These are phyloP conservation scores for Geophilus truncorum DNA, from an alignment of 2,888 invertebrate genomes.

Conservation along the genomic window DNA sequence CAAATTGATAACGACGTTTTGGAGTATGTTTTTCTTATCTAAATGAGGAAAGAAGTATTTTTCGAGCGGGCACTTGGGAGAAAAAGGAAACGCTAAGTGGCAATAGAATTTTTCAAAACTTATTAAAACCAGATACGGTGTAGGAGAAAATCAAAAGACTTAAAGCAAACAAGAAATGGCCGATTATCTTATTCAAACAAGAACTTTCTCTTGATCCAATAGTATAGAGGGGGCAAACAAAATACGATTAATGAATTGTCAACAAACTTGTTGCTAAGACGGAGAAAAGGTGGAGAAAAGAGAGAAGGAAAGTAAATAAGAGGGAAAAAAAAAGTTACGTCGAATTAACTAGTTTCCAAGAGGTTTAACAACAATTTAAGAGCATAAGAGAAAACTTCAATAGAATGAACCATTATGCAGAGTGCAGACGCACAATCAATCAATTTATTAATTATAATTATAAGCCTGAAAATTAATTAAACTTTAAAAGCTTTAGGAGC, in stretches of 20 bases:
- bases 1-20: constrained; percentile 25
- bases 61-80: constrained; percentile 18
- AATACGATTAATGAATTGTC: constrained; percentile 25
- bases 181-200: constrained; percentile 25
- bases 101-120: neutral
- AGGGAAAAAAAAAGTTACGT: neutral
- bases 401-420: neutral
- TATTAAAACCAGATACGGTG: constrained; percentile 3
- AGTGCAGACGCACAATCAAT: neutral
- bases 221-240: constrained; percentile 6
- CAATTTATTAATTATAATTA: constrained; percentile 25
- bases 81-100: neutral
- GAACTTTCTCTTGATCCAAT: constrained; percentile 10
- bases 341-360: neutral
- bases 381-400: neutral
- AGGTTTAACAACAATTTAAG: neutral
- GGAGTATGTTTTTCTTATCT: constrained; percentile 24
- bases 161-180: constrained; percentile 21
- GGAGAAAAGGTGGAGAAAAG: neutral
- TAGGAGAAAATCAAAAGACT: neutral
- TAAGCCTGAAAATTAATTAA: neutral
- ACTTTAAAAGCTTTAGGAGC: neutral
- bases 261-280: neutral
- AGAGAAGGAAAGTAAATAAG: neutral
- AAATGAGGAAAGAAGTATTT: constrained; percentile 21